phyloP scores from a whole-genome alignment of 2,797 vertebrate species.

The Limnodromus scolopaceus region DNA sequence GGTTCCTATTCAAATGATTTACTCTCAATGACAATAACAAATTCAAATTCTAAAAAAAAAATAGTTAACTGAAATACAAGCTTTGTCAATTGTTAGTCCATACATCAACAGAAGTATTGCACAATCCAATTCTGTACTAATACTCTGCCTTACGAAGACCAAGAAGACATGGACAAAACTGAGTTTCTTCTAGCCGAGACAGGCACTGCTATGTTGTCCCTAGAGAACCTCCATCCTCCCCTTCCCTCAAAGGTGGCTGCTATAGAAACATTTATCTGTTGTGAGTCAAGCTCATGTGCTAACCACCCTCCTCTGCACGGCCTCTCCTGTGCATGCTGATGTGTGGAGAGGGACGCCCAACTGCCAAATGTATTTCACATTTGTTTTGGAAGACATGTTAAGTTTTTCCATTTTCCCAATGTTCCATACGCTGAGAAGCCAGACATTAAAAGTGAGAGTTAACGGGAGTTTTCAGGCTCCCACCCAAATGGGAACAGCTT shows the following conservation, averaged over 20 bases:
- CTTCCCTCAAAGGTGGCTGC: constrained; percentile 12
- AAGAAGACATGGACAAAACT: background rate
- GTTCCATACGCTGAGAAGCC: constrained; percentile 13
- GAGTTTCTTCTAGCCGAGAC: background rate
- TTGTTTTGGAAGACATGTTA: background rate
- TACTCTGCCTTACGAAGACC: background rate
- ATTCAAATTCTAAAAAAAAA: background rate
- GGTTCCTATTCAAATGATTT: background rate
- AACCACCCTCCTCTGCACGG: background rate
- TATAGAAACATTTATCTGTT: constrained; percentile 16
- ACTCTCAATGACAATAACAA: background rate
- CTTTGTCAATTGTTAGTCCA: background rate
- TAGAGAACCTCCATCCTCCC: background rate
- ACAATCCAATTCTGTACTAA: background rate
- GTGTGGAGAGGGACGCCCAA: background rate
- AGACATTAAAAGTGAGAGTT: constrained; percentile 8
- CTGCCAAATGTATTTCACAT: constrained; percentile 19
- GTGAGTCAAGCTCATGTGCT: constrained; percentile 53
- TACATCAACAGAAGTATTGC: background rate
- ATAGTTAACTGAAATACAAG: background rate
- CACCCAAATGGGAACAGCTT: constrained; percentile 20
- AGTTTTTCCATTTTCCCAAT: constrained; percentile 51
- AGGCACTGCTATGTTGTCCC: background rate
- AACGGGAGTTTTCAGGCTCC: constrained; percentile 5
- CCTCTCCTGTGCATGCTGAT: background rate